Evolutionary conservation across 2,797 vertebrate species (phyloP), one percentile per base, ranked within the genome.

Genomic region (Galagoides demidoff): DNA sequence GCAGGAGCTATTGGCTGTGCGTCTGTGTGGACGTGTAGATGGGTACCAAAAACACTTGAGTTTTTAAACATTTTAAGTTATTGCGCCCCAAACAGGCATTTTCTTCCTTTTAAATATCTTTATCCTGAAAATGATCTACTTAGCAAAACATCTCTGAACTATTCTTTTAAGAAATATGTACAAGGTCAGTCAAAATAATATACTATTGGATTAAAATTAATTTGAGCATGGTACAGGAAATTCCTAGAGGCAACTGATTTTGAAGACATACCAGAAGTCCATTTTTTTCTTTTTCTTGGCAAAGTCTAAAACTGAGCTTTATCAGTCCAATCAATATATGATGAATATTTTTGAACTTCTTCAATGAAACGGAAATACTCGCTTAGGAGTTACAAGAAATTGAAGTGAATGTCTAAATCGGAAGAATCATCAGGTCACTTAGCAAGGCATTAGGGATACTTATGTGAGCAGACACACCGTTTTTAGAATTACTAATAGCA

Each of bases 151-250:
- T 91, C 11, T 90, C 89, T 95, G 93, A 93, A 93, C 20, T 97
- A 34, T 97, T 96, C 70, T 94, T 89, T 97, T 95, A 90, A 96
- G 61, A 97, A 97, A 95, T 94, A 87, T 85, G 59, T 81, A 57
- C 76, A 71, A 85, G 95, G 70, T 78, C 85, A 95, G 89, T 89
- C 82, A 98, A 97, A 97, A 96, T 87, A 98, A 95, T 95, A 90
- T 25, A 45, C 49, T 97, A 49, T 97, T 96, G 97, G 93, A 88
- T 96, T 97, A 95, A 98, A 97, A 97, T 96, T 98, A 97, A 97
- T 97, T 95, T 97, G 92, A 98, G 52, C 70, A 79, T 96, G 81
- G 94, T 92, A 96, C 77, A 98, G 97, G 93, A 98, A 98, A 98
- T 98, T 98, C 97, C 95, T 98, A 52, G 85, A 96, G 96, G 95